Base-by-base conservation (phyloP, 35 echinoderm and acorn worm genomes). In the Apostichopus japonicus region DNA sequence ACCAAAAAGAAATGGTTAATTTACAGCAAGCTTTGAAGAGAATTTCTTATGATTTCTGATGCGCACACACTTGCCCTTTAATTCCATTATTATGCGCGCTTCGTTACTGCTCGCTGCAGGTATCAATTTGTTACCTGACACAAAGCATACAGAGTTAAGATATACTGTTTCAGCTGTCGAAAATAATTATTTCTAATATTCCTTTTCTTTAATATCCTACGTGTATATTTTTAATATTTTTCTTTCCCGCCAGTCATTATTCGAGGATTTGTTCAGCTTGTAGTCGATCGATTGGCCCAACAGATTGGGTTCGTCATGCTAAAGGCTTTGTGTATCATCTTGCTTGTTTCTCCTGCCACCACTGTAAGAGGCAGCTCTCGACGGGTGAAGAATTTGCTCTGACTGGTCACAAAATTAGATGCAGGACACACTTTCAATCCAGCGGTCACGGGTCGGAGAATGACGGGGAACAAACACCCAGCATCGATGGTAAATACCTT, bases 341-440 rank as follows among this genome's bases (percentile, higher is more conserved):
- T 1, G 97, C 97, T 10, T 98, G 97, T 51, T 98, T 98, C 62
- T 94, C 97, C 33, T 98, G 97, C 44, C 93, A 96, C 33, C 92
- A 96, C 88, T 98, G 97, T 76, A 96, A 98, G 54, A 84, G 97
- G 23, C 97, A 98, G 86, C 78, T 98, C 1, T 98, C 97, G 19
- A 98, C 97, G 6, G 97, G 97, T 2, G 97, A 98, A 57, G 97
- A 98, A 27, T 98, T 98, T 56, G 94, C 95, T 19, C 93, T 98
- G 95, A 56, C 91, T 6, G 97, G 95, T 1, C 91, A 93, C 51
- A 92, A 75, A 53, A 94, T 98, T 23, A 72, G 94, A 23, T 98
- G 97, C 77, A 96, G 94, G 79, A 77, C 93, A n/a, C 97, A 98
- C 55, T 84, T 84, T n/a, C n/a, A 84, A n/a, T 21, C 27, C 55